Percentiles rank a stretch among this genome's conserved stretches.
These are phyloP conservation scores for Myripristis murdjan DNA, from an alignment of 2,797 vertebrate genomes.

Conservation along the genomic window DNA sequence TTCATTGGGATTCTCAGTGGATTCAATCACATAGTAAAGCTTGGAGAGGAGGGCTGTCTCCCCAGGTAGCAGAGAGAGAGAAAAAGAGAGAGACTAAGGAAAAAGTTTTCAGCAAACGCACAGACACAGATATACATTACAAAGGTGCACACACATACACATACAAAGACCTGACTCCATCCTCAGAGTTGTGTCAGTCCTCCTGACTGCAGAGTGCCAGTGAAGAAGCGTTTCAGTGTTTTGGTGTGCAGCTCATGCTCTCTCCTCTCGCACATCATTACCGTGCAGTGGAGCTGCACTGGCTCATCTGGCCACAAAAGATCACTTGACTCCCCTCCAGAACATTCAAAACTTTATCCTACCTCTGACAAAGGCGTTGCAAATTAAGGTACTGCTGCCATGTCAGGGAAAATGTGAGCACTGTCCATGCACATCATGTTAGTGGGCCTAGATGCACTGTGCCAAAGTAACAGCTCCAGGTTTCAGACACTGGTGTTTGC, in stretches of 20 bases:
- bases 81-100: background rate
- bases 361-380: constrained; percentile 38
- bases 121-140: constrained; percentile 46
- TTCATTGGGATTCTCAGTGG: constrained; percentile 77
- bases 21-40: constrained; percentile 73
- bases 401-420: constrained; percentile 24
- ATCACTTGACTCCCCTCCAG: background rate
- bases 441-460: too few species aligned
- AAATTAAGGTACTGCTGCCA: constrained; percentile 18
- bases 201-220: constrained; percentile 49
- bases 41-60: constrained; percentile 54
- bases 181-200: constrained; percentile 53
- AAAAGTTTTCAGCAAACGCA: constrained; percentile 46
- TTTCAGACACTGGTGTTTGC: background rate
- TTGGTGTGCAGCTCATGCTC: constrained; percentile 34
- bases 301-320: constrained; percentile 21
- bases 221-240: constrained; percentile 27
- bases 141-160: constrained; percentile 44
- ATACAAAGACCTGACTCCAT: constrained; percentile 1
- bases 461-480: constrained; percentile 19
- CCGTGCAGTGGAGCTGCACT: constrained; percentile 2
- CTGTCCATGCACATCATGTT: background rate
- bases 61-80: constrained; percentile 32
- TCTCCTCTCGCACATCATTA: constrained; percentile 1
- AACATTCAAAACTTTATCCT: constrained; percentile 32